These are phyloP conservation scores for Zaprionus gabonicus DNA, from an alignment of 1,140 invertebrate species.

Conservation along the genomic window DNA sequence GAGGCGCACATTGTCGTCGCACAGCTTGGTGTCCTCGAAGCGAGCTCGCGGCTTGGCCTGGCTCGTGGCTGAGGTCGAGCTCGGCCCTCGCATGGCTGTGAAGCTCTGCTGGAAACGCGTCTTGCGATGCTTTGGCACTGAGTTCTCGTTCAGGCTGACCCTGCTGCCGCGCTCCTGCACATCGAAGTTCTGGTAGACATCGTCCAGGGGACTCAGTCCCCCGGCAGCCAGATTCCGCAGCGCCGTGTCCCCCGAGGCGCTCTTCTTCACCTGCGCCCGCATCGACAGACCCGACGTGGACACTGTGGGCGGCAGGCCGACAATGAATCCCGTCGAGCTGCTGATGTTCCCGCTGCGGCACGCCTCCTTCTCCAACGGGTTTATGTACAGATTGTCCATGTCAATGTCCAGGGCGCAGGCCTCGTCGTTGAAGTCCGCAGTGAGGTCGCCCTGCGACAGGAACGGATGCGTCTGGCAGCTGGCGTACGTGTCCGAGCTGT, in stretches of 20 bases:
- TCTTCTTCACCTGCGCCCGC: conserved; percentile 88
- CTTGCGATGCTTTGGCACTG: conserved; percentile 92
- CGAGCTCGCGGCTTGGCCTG: conserved; percentile 64
- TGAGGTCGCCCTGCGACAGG: conserved; percentile 92
- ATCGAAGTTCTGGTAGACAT: conserved; percentile 86
- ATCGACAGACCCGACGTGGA: conserved; percentile 49
- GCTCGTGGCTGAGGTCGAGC: conserved; percentile 26
- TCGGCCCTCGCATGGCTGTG: conserved; percentile 58
- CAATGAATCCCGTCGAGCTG: conserved; percentile 77
- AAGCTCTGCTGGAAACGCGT: conserved; percentile 92
- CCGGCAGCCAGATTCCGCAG: conserved; percentile 85
- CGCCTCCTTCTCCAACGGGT: conserved; percentile 90
- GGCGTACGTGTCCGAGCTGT: conserved; percentile 96
- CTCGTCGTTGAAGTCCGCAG: conserved; percentile 87
- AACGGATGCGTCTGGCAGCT: conserved; percentile 98
- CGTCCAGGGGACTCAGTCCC: conserved; percentile 85
- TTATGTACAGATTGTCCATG: conserved; percentile 94
- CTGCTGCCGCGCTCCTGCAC: conserved; percentile 86
- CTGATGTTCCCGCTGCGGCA: conserved; percentile 58
- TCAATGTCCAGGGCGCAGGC: conserved; percentile 85
- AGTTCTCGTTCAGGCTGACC: conserved; percentile 88
- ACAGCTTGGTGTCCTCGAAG: conserved; percentile 84
- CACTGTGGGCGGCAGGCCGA: conserved; percentile 67
- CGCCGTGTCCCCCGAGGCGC: conserved; percentile 90
- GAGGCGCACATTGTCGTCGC: conserved; percentile 85